Evolutionary conservation across 2,797 vertebrate species (phyloP).

Genomic region (Centropyge bicolor): DNA sequence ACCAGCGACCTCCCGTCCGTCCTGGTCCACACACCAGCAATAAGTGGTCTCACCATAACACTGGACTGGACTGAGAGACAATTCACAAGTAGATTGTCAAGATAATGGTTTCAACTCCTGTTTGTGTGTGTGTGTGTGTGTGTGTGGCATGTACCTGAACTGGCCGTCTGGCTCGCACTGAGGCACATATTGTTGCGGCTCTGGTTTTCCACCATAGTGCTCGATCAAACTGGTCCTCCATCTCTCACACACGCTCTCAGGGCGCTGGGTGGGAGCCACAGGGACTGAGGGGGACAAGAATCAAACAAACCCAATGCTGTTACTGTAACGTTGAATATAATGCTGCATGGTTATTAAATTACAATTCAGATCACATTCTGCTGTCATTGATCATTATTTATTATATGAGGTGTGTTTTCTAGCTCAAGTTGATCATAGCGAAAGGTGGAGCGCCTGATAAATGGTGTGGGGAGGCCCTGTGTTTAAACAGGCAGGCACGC

Average conservation of each 20-base stretch:
- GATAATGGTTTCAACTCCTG: background rate
- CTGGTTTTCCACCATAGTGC: slow-evolving; percentile 82
- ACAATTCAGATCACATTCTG: background rate
- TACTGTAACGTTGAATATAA: background rate
- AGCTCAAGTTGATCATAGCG: slow-evolving; percentile 22
- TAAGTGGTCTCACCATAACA: slow-evolving; percentile 87
- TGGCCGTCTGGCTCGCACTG: slow-evolving; percentile 84
- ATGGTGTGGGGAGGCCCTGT: slow-evolving; percentile 30
- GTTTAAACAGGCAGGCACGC: slow-evolving; percentile 50
- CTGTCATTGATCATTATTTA: slow-evolving; percentile 2
- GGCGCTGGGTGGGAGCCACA: slow-evolving; percentile 65
- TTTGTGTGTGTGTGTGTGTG: background rate
- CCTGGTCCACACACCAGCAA: slow-evolving; percentile 90
- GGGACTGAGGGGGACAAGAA: slow-evolving; percentile 33
- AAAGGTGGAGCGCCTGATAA: slow-evolving; percentile 23
- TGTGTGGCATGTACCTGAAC: slow-evolving; percentile 75
- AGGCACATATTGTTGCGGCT: slow-evolving; percentile 83
- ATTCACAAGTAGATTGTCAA: background rate
- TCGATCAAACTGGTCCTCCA: slow-evolving; percentile 86
- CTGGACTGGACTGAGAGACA: slow-evolving; percentile 80
- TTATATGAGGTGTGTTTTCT: slow-evolving; percentile 9
- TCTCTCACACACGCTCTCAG: slow-evolving; percentile 85
- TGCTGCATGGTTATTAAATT: background rate
- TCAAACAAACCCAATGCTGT: background rate
- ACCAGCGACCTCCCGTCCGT: slow-evolving; percentile 91